These are phyloP conservation scores for Cerceris rybyensis DNA, from an alignment of 2,888 invertebrate genomes.

Conservation along the genomic window DNA sequence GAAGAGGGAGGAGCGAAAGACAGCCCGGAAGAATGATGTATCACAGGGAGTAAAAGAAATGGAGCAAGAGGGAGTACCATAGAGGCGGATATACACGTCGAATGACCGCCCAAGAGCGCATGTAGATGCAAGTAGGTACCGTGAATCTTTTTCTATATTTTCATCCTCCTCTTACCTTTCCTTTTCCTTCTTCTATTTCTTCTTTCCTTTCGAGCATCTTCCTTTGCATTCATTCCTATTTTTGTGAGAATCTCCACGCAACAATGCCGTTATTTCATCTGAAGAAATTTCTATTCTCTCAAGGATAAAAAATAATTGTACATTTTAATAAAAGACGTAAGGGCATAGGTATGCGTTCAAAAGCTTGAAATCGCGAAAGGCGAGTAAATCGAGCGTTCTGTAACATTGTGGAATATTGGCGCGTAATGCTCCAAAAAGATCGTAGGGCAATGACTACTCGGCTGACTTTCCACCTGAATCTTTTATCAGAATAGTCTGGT, in stretches of 20 bases:
- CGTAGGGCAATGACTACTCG: conserved; percentile 8
- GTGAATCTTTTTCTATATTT: conserved; percentile 18
- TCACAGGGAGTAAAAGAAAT: conserved; percentile 17
- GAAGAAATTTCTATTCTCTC: conserved; percentile 37
- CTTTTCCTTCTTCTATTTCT: conserved; percentile 8
- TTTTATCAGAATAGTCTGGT: conserved; percentile 25
- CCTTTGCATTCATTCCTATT: conserved; percentile 17
- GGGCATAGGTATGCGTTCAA: conserved; percentile 17
- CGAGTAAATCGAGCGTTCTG: conserved; percentile 37
- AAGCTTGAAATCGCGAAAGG: conserved; percentile 25
- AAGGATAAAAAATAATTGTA: conserved; percentile 21
- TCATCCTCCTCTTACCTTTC: not conserved
- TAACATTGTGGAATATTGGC: conserved; percentile 30
- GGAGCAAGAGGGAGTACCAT: conserved; percentile 31
- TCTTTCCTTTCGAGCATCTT: conserved; percentile 7
- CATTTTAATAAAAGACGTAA: conserved; percentile 19
- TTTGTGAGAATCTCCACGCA: conserved; percentile 13
- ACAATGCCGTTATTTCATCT: conserved; percentile 21
- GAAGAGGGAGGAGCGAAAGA: conserved; percentile 27
- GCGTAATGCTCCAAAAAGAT: conserved; percentile 9
- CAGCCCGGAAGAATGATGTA: conserved; percentile 38
- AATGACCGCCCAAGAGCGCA: conserved; percentile 59
- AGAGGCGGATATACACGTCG: conserved; percentile 49
- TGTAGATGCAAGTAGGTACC: conserved; percentile 47
- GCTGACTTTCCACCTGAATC: conserved; percentile 27